Base-by-base conservation (phyloP, 1,140 invertebrate species). In the Onthophagus taurus region DNA sequence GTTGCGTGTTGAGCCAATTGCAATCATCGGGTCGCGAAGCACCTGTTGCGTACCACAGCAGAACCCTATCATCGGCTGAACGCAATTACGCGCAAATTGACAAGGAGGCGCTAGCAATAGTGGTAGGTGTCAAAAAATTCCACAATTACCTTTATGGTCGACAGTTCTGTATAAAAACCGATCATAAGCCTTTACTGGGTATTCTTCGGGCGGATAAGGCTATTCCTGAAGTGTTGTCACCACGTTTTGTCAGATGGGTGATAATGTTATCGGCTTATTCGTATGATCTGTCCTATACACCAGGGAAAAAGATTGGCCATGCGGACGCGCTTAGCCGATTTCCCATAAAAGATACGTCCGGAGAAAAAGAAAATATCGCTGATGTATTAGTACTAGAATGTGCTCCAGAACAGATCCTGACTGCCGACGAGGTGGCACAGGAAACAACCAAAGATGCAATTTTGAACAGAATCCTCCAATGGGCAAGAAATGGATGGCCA, bases 21-120 rank as follows among this genome's bases (percentile, higher is more conserved):
- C 23, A 29, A 6, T 13, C 36, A 4, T 23, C 57, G 29, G 51
- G 50, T 13, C 26, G 50, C 34, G 56, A 57, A 60, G 52, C 36
- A 34, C 63, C 60, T 8, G 55, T 72, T 17, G 55, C 59, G 24
- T 71, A 61, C 51, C 61, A 60, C 11, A 68, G 62, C 9, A 44
- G 60, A 37, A 44, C 61, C 5, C 45, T 71, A 14, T 65, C 59
- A 6, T 13, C 42, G 21, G 48, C 60, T 13, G 58, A 73, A 50
- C 26, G 54, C 37, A 65, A 65, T 29, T 69, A 69, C 49, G 59
- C 58, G 4, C 63, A 72, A 51, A 58, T 69, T 2, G 65, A 72
- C 45, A 56, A 64, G 45, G 68, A 73, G 51, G 51, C 65, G n/a
- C n/a, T n/a, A n/a, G n/a, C n/a, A n/a, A n/a, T n/a, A n/a, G n/a